phyloP scores from a whole-genome alignment of 2,797 vertebrate species.

The Todus mexicanus region DNA sequence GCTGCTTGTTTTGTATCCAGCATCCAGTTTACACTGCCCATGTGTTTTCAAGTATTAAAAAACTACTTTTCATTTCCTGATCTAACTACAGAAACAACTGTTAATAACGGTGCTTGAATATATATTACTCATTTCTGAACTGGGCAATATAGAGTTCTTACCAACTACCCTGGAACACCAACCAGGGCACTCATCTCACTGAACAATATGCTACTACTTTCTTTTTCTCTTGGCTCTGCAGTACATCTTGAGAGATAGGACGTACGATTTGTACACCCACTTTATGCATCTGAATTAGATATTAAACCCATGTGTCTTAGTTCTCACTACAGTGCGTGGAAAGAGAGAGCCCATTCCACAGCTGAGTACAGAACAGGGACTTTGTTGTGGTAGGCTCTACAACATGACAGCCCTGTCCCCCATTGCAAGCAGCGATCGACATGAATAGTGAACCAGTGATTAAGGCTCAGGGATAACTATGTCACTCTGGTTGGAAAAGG shows the following conservation, averaged over 20 bases:
- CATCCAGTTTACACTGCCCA: not conserved
- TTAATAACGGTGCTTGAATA: not conserved
- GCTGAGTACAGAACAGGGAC: not conserved
- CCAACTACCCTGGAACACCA: not conserved
- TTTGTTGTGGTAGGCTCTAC: not conserved
- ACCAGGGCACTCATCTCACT: not conserved
- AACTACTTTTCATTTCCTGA: not conserved
- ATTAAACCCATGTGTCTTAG: not conserved
- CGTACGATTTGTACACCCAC: not conserved
- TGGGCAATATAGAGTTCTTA: not conserved
- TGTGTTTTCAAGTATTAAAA: not conserved
- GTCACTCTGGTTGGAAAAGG: not conserved
- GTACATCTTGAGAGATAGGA: not conserved
- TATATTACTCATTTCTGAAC: not conserved
- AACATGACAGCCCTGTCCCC: not conserved
- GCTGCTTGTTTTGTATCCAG: not conserved
- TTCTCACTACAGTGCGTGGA: not conserved
- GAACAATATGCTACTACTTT: not conserved
- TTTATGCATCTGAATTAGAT: not conserved
- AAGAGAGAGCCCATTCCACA: not conserved
- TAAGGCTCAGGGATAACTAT: not conserved
- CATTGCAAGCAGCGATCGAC: rapidly evolving
- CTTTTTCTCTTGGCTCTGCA: not conserved
- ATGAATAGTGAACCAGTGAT: not conserved
- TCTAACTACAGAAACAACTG: not conserved